Evolutionary conservation across 2,888 invertebrate species (phyloP), one percentile per base, ranked within the genome.

Genomic region (Melieria picta): DNA sequence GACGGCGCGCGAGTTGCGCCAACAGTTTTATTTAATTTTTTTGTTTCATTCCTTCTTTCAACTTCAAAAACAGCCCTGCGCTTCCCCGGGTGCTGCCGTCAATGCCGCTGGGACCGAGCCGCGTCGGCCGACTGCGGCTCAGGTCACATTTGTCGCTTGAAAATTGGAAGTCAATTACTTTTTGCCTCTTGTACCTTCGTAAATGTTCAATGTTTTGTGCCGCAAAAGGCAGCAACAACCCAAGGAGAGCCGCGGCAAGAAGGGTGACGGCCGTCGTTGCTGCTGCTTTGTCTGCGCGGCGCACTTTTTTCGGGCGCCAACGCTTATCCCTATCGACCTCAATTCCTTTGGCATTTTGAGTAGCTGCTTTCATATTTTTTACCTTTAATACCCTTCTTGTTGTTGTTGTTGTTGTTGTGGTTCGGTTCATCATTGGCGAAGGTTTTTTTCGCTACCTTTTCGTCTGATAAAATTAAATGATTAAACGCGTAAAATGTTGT

Each of bases 111-210:
- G 52, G n/a, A 52, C 1, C 6, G 52, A 11, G 9, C 13, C 7
- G 52, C 52, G 13, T 52, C 13, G 11, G 52, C 13, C 30, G 30
- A 30, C 30, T 30, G 30, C 30, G 30, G 30, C 30, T 30, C 30
- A 30, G 30, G 30, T 30, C 30, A 30, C 30, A 30, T 30, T 30
- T 30, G 30, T 30, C 52, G 52, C 52, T 52, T 52, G 5, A 52
- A 52, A 52, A 52, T 52, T 52, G 52, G 52, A 9, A 52, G 52
- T 52, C 52, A 52, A 52, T 52, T 52, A 13, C 52, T 52, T 52
- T 52, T 52, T 30, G 9, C 52, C 13, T 11, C n/a, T 9, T 52
- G 5, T 52, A 13, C 5, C 52, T 52, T 11, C n/a, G n/a, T 52
- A 13, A 52, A 11, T 52, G 52, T 52, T 52, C 52, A n/a, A 13